A percentile compares a stretch with the other conserved stretches of the same genome.
phyloP scores from a whole-genome alignment of 2,888 invertebrate genomes.

The Epicampocera succincta region DNA sequence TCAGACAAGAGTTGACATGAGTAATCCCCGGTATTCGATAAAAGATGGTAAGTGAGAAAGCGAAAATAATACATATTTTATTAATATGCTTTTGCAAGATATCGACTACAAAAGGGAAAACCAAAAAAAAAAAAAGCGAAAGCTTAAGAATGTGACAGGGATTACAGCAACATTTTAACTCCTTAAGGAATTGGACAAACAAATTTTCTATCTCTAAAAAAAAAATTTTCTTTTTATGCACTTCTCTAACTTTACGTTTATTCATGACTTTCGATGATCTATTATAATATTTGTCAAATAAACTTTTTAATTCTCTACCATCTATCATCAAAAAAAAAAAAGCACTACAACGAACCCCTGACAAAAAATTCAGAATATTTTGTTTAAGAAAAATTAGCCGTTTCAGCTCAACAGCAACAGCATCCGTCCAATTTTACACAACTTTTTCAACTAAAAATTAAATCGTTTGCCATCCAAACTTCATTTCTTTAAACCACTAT shows the following conservation, averaged over 20 bases:
- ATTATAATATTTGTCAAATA: constrained; percentile 65
- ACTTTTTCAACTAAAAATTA: too few species aligned
- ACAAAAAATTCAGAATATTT: too few species aligned
- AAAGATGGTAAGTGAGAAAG: constrained; percentile 86
- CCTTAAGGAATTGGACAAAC: too few species aligned
- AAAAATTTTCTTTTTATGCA: too few species aligned
- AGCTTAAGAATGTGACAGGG: too few species aligned
- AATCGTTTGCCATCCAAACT: constrained; percentile 18
- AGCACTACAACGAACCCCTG: too few species aligned
- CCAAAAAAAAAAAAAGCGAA: background rate
- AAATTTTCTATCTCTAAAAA: too few species aligned
- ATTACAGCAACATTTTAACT: too few species aligned
- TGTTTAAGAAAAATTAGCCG: too few species aligned
- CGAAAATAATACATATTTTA: background rate
- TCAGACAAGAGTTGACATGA: constrained; percentile 92
- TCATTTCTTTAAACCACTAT: constrained; percentile 18
- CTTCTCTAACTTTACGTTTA: background rate
- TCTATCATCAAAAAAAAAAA: constrained; percentile 30
- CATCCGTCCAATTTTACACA: too few species aligned
- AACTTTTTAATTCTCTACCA: constrained; percentile 53
- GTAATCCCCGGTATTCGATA: constrained; percentile 92
- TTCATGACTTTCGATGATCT: constrained; percentile 33
- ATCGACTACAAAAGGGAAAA: too few species aligned
- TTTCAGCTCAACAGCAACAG: too few species aligned
- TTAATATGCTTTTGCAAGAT: background rate